Evolutionary conservation across 1,140 invertebrate species (phyloP).

Genomic region (Zaprionus vittiger): DNA sequence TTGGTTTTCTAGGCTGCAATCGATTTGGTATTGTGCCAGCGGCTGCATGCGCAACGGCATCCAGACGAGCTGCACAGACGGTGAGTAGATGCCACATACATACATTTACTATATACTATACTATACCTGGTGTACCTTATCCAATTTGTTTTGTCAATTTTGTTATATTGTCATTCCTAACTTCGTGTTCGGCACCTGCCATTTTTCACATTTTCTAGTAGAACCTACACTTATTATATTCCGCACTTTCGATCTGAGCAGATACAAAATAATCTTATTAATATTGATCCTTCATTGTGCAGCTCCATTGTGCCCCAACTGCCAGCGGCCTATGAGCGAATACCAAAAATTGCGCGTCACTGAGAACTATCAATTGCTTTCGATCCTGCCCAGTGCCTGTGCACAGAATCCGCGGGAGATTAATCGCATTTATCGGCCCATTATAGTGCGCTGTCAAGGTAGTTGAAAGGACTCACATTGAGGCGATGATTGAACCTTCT

Average conservation of each 20-base stretch:
- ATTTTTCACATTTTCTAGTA: background rate
- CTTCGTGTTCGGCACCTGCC: background rate
- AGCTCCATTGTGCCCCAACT: constrained; percentile 74
- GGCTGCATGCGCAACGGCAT: constrained; percentile 77
- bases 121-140: background rate
- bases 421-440: constrained; percentile 54
- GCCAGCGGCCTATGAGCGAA: constrained; percentile 72
- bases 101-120: background rate
- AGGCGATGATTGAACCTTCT: no score
- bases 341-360: constrained; percentile 68
- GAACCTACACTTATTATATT: background rate
- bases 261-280: background rate
- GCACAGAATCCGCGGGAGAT: constrained; percentile 44
- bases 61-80: constrained; percentile 66
- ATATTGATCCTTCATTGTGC: background rate
- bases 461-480: background rate
- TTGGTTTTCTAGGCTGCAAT: constrained; percentile 59
- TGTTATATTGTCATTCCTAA: background rate
- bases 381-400: constrained; percentile 50
- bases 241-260: background rate
- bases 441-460: constrained; percentile 62
- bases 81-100: constrained; percentile 37
- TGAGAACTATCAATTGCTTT: constrained; percentile 57
- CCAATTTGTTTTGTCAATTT: background rate
- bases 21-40: constrained; percentile 75